These are phyloP conservation scores for Drosophila tropicalis DNA, from an alignment of 1,140 invertebrate genomes.

Conservation along the genomic window DNA sequence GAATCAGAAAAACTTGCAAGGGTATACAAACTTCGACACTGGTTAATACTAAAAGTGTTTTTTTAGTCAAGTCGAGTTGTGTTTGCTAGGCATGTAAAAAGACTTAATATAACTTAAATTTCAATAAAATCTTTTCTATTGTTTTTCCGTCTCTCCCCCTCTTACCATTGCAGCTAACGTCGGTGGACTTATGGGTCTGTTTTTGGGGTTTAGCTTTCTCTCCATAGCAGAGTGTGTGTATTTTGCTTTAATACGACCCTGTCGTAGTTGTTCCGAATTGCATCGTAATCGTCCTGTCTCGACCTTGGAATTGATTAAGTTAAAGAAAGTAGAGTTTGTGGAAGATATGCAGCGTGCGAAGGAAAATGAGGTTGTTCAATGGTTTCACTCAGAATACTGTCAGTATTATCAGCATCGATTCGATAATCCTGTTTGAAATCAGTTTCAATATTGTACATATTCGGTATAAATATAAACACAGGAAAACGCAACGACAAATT, in stretches of 20 bases:
- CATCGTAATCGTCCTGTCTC: slow-evolving; percentile 33
- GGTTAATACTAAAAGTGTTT: no score
- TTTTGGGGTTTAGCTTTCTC: slow-evolving; percentile 91
- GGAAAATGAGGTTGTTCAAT: not conserved
- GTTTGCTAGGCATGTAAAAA: no score
- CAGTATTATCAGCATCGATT: not conserved
- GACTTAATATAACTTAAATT: no score
- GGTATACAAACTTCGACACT: no score
- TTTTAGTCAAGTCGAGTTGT: no score
- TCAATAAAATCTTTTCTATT: no score
- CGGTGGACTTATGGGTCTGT: slow-evolving; percentile 91
- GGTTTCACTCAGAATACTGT: not conserved
- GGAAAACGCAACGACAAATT: not conserved
- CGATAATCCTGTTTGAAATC: not conserved
- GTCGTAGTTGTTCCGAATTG: slow-evolving; percentile 77
- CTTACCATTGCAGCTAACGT: slow-evolving; percentile 86
- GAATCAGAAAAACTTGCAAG: no score
- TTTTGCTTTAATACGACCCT: slow-evolving; percentile 86
- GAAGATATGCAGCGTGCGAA: not conserved
- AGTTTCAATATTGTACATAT: not conserved
- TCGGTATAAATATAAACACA: not conserved
- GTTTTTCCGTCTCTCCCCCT: not conserved
- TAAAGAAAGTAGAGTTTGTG: not conserved
- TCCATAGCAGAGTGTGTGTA: slow-evolving; percentile 90
- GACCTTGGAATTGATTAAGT: slow-evolving; percentile 26